Base-by-base conservation (phyloP, 1,140 invertebrate species). In the Bombus confusus region DNA sequence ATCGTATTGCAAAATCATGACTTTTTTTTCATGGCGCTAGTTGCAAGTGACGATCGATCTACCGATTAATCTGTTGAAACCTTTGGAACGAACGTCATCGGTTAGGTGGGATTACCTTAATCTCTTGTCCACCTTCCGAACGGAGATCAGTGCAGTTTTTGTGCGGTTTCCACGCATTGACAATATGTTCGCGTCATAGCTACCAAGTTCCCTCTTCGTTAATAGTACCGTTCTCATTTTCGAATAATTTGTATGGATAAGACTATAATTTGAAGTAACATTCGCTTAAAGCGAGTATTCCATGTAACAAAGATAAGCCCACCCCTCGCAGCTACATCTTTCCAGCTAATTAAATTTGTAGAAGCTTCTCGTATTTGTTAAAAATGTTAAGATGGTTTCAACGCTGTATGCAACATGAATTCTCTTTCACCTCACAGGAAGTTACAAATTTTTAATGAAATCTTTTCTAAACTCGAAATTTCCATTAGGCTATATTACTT, bases 21-120 rank as follows among this genome's bases (percentile, higher is more conserved):
- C 12, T 62, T 62, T 39, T 62, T 39, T 47, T 83, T 75, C 15
- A 31, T n/a, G 34, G 9, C 52, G 79, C 69, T 57, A 79, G 52
- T 43, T 43, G 52, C 71, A 37, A 78, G 59, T 66, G 52, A 39
- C 87, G 86, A 92, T 92, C 87, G 87, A 91, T 92, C 87, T 80
- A 52, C 79, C 88, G 91, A 94, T 94, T 94, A 94, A 94, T 94
- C 92, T 91, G 92, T 90, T 93, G 93, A 94, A 95, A 93, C 93
- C 94, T 94, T 93, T 93, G 87, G 75, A 94, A 92, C 90, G 91
- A 93, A 86, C 91, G 91, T 94, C 93, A 94, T 94, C 93, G 92
- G 91, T 94, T 93, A 93, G 89, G 80, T 90, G 75, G 92, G 91
- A 92, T 94, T 94, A 94, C 91, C 91, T 91, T 94, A 93, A 94